Conservation (phyloP, 1,140 invertebrate genomes). For the Drosophila watanabei region DNA sequence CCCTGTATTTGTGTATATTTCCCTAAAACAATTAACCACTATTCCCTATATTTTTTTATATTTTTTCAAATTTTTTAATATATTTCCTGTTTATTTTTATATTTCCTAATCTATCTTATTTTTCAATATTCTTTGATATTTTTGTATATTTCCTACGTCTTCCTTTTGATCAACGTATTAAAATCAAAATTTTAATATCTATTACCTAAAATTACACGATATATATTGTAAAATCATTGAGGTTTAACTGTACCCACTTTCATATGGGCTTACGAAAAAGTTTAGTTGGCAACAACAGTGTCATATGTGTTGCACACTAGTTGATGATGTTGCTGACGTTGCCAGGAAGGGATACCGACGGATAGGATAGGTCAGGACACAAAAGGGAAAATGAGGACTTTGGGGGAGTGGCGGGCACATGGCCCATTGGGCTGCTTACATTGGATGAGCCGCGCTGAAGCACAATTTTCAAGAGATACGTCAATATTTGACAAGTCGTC, state of each 20-base stretch:
- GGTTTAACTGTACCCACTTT: conserved; percentile 1
- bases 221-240: background rate
- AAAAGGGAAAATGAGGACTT: conserved; percentile 4
- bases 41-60: background rate
- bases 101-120: background rate
- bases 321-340: conserved; percentile 82
- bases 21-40: no score
- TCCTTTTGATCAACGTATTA: background rate
- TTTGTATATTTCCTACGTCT: background rate
- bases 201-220: background rate
- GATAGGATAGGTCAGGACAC: conserved; percentile 36
- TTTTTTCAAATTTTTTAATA: no score
- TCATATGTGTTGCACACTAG: conserved; percentile 79
- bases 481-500: conserved; percentile 85
- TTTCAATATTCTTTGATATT: background rate
- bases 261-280: conserved; percentile 27
- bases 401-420: conserved; percentile 17
- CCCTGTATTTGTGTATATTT: no score
- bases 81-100: no score
- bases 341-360: conserved; percentile 51
- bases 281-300: conserved; percentile 67
- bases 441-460: conserved; percentile 80
- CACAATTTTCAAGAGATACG: conserved; percentile 85
- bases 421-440: conserved; percentile 72
- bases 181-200: background rate